A percentile compares a stretch with the other conserved stretches of the same genome.
These are phyloP conservation scores for Zaprionus taronus DNA, from an alignment of 1,140 invertebrate species.

Conservation along the genomic window DNA sequence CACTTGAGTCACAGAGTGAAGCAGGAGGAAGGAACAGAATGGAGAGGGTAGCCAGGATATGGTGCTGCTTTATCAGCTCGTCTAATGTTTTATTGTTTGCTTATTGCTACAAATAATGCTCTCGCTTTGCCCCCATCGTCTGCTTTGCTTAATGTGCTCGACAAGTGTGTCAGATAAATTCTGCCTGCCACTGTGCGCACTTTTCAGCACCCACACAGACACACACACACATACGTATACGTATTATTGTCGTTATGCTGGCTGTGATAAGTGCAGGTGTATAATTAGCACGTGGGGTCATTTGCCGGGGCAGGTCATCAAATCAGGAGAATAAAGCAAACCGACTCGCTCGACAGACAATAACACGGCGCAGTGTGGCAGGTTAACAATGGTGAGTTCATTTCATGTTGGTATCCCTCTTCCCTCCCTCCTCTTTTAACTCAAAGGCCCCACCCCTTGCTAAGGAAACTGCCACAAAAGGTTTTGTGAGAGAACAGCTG, in stretches of 20 bases:
- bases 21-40: too few species aligned
- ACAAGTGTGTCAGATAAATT: slow-evolving; percentile 33
- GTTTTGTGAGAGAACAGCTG: not conserved
- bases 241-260: not conserved
- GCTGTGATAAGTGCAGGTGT: slow-evolving; percentile 40
- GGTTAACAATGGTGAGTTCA: slow-evolving; percentile 3
- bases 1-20: not conserved
- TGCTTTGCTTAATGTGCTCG: slow-evolving; percentile 25
- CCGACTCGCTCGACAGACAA: slow-evolving; percentile 10
- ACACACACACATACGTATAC: not conserved
- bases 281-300: slow-evolving; percentile 40
- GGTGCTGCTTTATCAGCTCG: slow-evolving; percentile 63
- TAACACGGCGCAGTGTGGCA: not conserved
- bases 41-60: not conserved
- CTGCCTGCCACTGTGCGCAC: slow-evolving; percentile 2
- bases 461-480: not conserved
- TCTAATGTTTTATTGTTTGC: slow-evolving; percentile 75
- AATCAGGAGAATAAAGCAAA: slow-evolving; percentile 11
- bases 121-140: not conserved
- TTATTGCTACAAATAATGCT: slow-evolving; percentile 71
- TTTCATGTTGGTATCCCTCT: not conserved
- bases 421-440: not conserved
- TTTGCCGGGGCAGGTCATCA: slow-evolving; percentile 11
- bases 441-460: not conserved
- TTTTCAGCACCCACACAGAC: too few species aligned